A percentile compares a stretch with the other conserved stretches of the same genome.
Conservation (phyloP, 2,888 invertebrate species). For the Agrochola litura region DNA sequence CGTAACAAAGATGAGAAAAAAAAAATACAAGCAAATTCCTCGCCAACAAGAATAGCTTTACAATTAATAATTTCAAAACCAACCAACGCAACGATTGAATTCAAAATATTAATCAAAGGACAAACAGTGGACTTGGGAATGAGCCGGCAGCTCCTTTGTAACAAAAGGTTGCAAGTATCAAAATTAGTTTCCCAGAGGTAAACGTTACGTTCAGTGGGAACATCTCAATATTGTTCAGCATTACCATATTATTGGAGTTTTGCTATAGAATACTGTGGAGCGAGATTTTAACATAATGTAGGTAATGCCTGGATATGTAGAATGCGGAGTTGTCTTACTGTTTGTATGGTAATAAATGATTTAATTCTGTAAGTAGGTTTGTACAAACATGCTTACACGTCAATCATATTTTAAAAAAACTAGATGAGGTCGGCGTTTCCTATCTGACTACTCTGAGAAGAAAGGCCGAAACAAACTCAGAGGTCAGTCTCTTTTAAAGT, state of each 20-base stretch:
- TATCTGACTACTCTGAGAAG: too few species aligned
- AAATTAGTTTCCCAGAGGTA: constrained; percentile 57
- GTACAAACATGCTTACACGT: too few species aligned
- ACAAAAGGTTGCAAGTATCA: constrained; percentile 53
- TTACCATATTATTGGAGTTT: constrained; percentile 65
- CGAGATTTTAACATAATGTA: constrained; percentile 30
- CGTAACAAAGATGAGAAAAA: too few species aligned
- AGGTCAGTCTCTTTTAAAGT: too few species aligned
- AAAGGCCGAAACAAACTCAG: too few species aligned
- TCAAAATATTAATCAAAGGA: constrained; percentile 49
- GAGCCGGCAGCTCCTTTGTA: constrained; percentile 33
- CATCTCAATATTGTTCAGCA: constrained; percentile 58
- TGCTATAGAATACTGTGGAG: constrained; percentile 17
- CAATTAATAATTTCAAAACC: constrained; percentile 27
- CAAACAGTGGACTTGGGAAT: constrained; percentile 42
- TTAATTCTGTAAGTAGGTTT: too few species aligned
- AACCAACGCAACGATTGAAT: constrained; percentile 16
- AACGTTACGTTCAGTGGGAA: constrained; percentile 21
- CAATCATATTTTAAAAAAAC: too few species aligned
- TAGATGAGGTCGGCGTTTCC: too few species aligned
- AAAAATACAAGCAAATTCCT: constrained; percentile 1
- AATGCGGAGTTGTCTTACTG: background rate
- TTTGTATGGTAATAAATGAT: too few species aligned
- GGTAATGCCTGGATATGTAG: constrained; percentile 2
- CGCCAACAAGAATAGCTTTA: background rate